Base-by-base conservation (phyloP, 2,888 invertebrate genomes). In the Chesias legatella region DNA sequence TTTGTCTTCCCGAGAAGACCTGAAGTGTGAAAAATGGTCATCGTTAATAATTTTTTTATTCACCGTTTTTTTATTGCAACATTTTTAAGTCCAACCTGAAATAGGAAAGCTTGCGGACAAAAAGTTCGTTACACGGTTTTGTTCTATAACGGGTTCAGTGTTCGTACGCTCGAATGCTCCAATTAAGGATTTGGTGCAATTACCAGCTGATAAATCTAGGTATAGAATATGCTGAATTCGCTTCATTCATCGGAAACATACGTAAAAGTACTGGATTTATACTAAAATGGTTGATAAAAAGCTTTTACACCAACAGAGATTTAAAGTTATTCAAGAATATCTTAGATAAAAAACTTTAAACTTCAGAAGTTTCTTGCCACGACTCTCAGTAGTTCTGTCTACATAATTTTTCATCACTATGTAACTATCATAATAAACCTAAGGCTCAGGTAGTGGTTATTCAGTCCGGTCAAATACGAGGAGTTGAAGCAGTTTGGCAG, bases 1-100 rank as follows among this genome's bases (percentile, higher is more conserved):
- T 88, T 88, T 74, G 89, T 89, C 88, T 89, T 89, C 83, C 89
- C 89, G 88, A 89, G 89, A 89, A 89, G 89, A 89, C 89, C 89
- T 89, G 88, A 82, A 86, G 88, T 81, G 81, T 86, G 85, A 86
- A 86, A 86, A 88, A 86, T 79, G 67, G 81, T 83, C 82, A 85
- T 81, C 80, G 82, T 86, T 85, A 86, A 83, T 17, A 17, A 17
- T 17, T 17, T 17, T 17, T 17, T 17, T 17, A 17, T 82, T 81
- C 75, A 76, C 73, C 67, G 71, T 78, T 76, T 78, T 75, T 79
- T 74, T 58, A 64, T 67, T 67, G 72, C 69, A 67, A 66, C 64
- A 70, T 73, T 73, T 73, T 72, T 74, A 79, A 79, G 73, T 73
- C 78, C 79, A 76, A 86, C 81, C 86, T 86, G 86, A 86, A 88